A percentile compares a stretch with the other conserved stretches of the same genome.
These are phyloP conservation scores for Danio jaintianensis DNA, from an alignment of 2,797 vertebrate species.

Conservation along the genomic window DNA sequence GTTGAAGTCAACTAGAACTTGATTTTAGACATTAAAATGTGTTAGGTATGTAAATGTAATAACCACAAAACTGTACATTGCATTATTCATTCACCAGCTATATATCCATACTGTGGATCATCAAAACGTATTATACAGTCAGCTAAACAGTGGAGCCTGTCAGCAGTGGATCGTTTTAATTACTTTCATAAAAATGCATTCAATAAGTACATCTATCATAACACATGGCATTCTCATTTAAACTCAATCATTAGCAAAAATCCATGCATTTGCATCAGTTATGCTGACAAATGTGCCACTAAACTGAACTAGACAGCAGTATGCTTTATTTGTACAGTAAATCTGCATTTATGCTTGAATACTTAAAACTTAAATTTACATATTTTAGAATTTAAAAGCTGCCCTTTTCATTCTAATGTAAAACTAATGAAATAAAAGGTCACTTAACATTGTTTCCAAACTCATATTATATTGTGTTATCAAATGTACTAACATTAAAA, in stretches of 20 bases:
- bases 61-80: not conserved
- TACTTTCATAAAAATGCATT: constrained; percentile 11
- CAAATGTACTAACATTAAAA: no score
- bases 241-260: not conserved
- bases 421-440: no score
- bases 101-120: not conserved
- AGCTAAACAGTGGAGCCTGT: constrained; percentile 16
- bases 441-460: no score
- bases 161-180: constrained; percentile 22
- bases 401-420: no score
- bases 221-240: not conserved
- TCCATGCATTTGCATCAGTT: not conserved
- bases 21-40: not conserved
- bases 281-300: not conserved
- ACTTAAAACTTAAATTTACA: no score
- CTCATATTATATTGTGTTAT: no score
- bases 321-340: not conserved
- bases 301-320: not conserved
- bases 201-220: not conserved
- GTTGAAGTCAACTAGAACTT: not conserved
- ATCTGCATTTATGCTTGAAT: not conserved
- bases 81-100: not conserved
- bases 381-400: no score
- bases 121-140: not conserved
- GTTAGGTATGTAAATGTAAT: not conserved